These are phyloP conservation scores for Cerastis rubricosa DNA, from an alignment of 2,888 invertebrate genomes.

Conservation along the genomic window DNA sequence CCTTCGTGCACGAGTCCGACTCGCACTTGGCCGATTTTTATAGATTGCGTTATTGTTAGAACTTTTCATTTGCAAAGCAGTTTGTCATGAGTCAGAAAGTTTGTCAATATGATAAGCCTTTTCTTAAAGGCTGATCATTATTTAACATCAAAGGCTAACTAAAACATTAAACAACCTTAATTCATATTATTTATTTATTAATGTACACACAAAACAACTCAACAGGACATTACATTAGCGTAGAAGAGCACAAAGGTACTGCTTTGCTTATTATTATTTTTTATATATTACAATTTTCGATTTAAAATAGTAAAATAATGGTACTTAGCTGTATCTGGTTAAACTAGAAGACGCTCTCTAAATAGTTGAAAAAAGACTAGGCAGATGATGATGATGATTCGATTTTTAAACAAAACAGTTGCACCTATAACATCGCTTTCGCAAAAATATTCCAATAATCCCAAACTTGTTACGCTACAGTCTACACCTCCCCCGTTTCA, in stretches of 20 bases:
- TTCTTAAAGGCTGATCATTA: neutral
- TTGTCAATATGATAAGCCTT: neutral
- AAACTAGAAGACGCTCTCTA: too few species aligned
- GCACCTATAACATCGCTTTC: neutral
- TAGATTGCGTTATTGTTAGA: neutral
- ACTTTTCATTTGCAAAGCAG: neutral
- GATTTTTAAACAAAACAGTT: neutral
- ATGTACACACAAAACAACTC: too few species aligned
- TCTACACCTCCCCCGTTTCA: constrained; percentile 55
- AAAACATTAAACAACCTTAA: neutral
- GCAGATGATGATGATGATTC: neutral
- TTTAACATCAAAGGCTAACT: neutral
- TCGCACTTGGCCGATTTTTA: too few species aligned
- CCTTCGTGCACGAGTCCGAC: too few species aligned
- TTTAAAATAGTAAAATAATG: neutral
- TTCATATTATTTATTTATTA: neutral
- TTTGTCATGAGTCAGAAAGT: neutral
- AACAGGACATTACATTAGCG: too few species aligned
- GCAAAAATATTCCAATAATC: neutral
- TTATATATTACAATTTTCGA: neutral
- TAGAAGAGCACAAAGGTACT: too few species aligned
- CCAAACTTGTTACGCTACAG: constrained; percentile 40
- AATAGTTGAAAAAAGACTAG: too few species aligned
- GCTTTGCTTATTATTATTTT: too few species aligned
- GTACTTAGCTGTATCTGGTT: too few species aligned